Base-by-base conservation (phyloP, 2,113 vertebrate species). In the Ursus arctos region DNA sequence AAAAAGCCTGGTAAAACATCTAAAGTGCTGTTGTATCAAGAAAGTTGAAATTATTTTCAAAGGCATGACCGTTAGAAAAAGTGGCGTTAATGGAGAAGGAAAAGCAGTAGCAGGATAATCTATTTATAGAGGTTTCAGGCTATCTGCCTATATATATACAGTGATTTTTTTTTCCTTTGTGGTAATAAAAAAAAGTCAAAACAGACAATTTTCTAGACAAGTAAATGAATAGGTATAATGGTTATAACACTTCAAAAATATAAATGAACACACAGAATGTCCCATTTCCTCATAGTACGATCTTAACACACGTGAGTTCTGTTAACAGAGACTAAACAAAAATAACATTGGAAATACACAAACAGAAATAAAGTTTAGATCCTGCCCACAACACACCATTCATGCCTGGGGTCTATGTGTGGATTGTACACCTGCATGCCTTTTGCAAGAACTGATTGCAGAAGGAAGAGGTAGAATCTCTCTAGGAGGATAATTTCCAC, bases 181-280 rank as follows among this genome's bases (percentile, higher is more conserved):
- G 63, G 93, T 91, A 92, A 94, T 65, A 96, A 96, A 93, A 53
- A 72, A 57, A 89, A 97, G 84, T 59, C 88, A 79, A 94, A 97
- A 69, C 94, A 47, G 47, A 92, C 14, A 98, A 97, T 94, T 98
- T 98, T 95, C 96, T 74, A 76, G 97, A 97, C 97, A 98, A 97
- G 80, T 21, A 95, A 96, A 98, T 24, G 83, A 97, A 55, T 21
- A 97, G 83, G 83, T 91, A n/a, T 2, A 71, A 91, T 57, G 85
- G 77, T 95, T 72, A n/a, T 95, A 95, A 59, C 88, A 90, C 40
- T 97, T 7, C 40, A 33, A 71, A 79, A 96, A 40, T 92, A 82
- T 2, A 57, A 81, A 89, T 10, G 83, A 26, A 91, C 77, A 65
- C 61, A 16, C 0, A n/a, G 24, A 86, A 59, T 28, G 16, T 82